Evolutionary conservation across 1,140 invertebrate species (phyloP).

Genomic region (Conus ventricosus): DNA sequence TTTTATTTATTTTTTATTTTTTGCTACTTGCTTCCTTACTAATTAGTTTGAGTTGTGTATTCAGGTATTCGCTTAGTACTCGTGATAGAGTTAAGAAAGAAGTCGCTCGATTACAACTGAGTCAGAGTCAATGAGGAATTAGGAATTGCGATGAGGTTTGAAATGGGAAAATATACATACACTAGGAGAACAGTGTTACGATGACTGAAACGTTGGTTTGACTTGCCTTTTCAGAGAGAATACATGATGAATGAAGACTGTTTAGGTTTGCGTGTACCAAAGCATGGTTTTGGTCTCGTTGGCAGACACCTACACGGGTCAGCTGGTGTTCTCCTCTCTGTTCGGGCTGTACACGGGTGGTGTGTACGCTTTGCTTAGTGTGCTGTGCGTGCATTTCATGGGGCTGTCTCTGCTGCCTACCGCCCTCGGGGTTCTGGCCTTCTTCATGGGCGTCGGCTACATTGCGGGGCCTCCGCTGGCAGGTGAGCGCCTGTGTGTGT

Average conservation of each 20-base stretch:
- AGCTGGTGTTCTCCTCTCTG: slow-evolving; percentile 27
- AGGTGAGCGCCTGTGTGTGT: not conserved
- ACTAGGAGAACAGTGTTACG: no score
- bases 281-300: not conserved
- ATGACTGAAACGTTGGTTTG: not conserved
- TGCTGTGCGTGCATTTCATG: slow-evolving; percentile 11
- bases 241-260: not conserved
- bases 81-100: no score
- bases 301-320: slow-evolving; percentile 25
- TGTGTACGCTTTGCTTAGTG: slow-evolving; percentile 8
- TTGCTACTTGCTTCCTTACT: no score
- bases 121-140: no score
- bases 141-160: no score
- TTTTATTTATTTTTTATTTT: no score
- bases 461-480: slow-evolving; percentile 22
- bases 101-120: no score
- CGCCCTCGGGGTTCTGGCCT: slow-evolving; percentile 8
- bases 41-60: no score
- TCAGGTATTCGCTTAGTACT: no score
- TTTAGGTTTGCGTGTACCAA: not conserved
- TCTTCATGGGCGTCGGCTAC: slow-evolving; percentile 33
- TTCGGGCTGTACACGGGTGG: slow-evolving; percentile 38
- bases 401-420: not conserved
- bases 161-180: no score
- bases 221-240: not conserved